phyloP scores from a whole-genome alignment of 2,113 vertebrate genomes.

The Stegostoma tigrinum region DNA sequence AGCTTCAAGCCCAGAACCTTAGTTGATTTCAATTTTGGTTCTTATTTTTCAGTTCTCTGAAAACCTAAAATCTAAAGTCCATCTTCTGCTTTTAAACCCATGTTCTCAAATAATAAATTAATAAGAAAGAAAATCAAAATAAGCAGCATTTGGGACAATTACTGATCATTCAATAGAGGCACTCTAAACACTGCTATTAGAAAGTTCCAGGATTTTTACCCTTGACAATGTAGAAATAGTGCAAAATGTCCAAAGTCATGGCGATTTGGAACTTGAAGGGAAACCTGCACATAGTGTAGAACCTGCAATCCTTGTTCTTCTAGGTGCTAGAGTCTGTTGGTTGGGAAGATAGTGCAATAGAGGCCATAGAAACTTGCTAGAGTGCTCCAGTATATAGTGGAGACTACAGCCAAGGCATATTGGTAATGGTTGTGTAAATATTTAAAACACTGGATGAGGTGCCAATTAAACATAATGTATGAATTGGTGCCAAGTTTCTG shows the following conservation, averaged over 20 bases:
- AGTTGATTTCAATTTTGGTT: not conserved
- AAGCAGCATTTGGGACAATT: not conserved
- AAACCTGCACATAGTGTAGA: not conserved
- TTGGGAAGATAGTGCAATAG: not conserved
- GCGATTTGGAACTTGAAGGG: too few relatives aligned
- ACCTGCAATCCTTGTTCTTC: too few relatives aligned
- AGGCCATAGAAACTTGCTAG: too few relatives aligned
- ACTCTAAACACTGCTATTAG: too few relatives aligned
- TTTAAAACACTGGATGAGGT: not conserved
- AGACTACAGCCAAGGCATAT: not conserved
- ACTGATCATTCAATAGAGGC: not conserved
- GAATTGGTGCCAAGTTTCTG: not conserved
- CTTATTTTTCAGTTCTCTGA: not conserved
- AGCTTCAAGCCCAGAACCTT: too few relatives aligned
- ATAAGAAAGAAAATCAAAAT: too few relatives aligned
- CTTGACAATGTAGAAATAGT: not conserved
- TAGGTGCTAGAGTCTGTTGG: not conserved
- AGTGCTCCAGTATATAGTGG: not conserved
- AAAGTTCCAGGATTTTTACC: not conserved
- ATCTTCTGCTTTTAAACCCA: too few relatives aligned
- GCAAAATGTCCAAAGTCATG: not conserved
- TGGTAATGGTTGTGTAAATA: not conserved
- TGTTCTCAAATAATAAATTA: too few relatives aligned
- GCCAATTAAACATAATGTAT: not conserved
- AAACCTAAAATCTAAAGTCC: too few relatives aligned